A percentile compares a stretch with the other conserved stretches of the same genome.
Conservation (phyloP, 2,888 invertebrate genomes). For the Gortyna flavago region DNA sequence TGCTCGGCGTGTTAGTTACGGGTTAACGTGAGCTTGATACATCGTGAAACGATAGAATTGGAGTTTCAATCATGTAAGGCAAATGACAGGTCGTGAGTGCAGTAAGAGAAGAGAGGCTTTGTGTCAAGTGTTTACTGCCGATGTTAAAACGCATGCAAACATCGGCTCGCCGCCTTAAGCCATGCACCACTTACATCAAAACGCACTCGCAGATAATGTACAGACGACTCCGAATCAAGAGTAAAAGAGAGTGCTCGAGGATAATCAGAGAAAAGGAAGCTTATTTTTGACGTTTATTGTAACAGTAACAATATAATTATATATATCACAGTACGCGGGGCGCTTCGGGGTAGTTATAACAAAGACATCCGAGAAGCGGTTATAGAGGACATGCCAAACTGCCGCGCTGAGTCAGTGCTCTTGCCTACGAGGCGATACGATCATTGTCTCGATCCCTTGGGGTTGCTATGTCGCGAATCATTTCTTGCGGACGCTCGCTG, state of each 20-base stretch:
- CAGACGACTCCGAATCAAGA: constrained; percentile 77
- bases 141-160: constrained; percentile 85
- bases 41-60: constrained; percentile 71
- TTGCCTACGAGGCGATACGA: constrained; percentile 78
- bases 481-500: constrained; percentile 89
- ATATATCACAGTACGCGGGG: constrained; percentile 90
- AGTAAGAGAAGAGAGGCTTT: constrained; percentile 70
- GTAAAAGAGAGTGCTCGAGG: constrained; percentile 79
- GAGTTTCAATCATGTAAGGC: constrained; percentile 71
- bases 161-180: constrained; percentile 84
- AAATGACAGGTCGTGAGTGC: constrained; percentile 72
- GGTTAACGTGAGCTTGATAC: constrained; percentile 66
- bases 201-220: constrained; percentile 76
- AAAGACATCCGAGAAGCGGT: constrained; percentile 81
- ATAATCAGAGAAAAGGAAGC: constrained; percentile 80
- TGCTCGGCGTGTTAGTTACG: constrained; percentile 69
- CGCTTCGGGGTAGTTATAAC: constrained; percentile 86
- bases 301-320: constrained; percentile 87
- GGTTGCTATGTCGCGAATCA: constrained; percentile 76
- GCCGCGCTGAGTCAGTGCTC: constrained; percentile 82
- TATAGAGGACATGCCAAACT: constrained; percentile 75
- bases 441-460: constrained; percentile 76
- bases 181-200: constrained; percentile 88
- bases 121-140: constrained; percentile 74
- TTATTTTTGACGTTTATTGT: constrained; percentile 87